Evolutionary conservation across 2,113 vertebrate species (phyloP).

Genomic region (Solea senegalensis): DNA sequence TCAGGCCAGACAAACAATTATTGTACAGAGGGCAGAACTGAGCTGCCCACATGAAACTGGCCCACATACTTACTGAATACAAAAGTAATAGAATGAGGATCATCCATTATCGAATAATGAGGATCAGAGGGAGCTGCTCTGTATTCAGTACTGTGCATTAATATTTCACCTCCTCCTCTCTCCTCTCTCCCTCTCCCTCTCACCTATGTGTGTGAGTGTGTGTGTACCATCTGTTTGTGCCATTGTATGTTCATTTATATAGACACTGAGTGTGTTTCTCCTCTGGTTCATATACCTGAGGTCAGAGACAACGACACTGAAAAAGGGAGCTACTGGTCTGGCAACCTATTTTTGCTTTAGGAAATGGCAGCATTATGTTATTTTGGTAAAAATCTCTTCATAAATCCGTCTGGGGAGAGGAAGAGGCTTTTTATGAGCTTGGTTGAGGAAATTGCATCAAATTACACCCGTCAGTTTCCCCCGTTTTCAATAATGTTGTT

Average conservation of each 20-base stretch:
- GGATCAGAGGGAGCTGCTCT: constrained; percentile 43
- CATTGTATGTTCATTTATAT: constrained; percentile 4
- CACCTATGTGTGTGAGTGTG: no score
- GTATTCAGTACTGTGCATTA: constrained; percentile 57
- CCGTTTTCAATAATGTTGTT: constrained; percentile 4
- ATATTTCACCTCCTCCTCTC: constrained; percentile 51
- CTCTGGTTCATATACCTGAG: background rate
- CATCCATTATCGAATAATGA: constrained; percentile 70
- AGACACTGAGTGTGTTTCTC: constrained; percentile 11
- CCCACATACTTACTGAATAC: constrained; percentile 58
- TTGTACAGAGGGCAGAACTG: constrained; percentile 66
- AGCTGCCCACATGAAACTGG: constrained; percentile 50
- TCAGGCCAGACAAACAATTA: constrained; percentile 77
- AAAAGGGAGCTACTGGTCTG: constrained; percentile 1
- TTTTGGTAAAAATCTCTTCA: constrained; percentile 27
- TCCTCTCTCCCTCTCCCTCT: constrained; percentile 2
- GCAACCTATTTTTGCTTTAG: constrained; percentile 9
- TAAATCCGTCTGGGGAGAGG: constrained; percentile 10
- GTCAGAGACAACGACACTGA: constrained; percentile 10
- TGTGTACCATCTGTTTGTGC: background rate
- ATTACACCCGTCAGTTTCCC: constrained; percentile 14
- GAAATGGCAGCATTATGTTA: constrained; percentile 23
- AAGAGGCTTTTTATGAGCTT: background rate
- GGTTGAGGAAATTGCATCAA: constrained; percentile 26
- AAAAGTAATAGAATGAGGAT: constrained; percentile 63